Base-by-base conservation (phyloP, 2,797 vertebrate species). In the Platalea minor region DNA sequence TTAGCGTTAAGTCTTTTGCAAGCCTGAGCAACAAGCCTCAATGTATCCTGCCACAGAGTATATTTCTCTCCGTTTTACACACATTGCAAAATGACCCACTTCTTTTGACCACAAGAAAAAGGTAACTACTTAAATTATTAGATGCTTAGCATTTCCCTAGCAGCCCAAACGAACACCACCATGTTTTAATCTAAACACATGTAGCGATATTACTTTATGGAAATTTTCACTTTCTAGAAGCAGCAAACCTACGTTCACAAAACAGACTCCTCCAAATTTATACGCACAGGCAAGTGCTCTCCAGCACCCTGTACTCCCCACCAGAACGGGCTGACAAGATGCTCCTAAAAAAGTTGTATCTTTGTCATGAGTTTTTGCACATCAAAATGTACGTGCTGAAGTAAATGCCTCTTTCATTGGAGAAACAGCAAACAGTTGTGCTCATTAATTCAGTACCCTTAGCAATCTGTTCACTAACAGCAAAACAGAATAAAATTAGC, bases 401-500 rank as follows among this genome's bases (percentile, higher is more conserved):
- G 69, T 7, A 77, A 90, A 86, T 0, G 8, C 15, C 35, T 57
- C 69, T 72, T 68, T 78, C 50, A 51, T 14, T 25, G 43, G 65
- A 80, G 60, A 90, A 84, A 73, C 0, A 41, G 21, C 72, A 81
- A 68, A 57, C 21, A 54, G 46, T 48, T 77, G 48, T n/a, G 37
- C 39, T 69, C 65, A 43, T 43, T 89, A 74, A 85, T 63, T 69
- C 11, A 5, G 37, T 23, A 63, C 50, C 28, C 14, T 63, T n/a
- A 88, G 35, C 78, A 91, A 81, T 76, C 31, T 24, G 2, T 28
- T 82, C 77, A 67, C 63, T 79, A 85, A 76, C 8, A 17, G 54
- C 77, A 93, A 82, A 94, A 59, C 39, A 84, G 76, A 91, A 28
- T 48, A 90, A 91, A 95, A 94, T 65, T 11, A 88, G 74, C 43